These are phyloP conservation scores for Melospiza melodia DNA, from an alignment of 2,113 vertebrate species.

Conservation along the genomic window DNA sequence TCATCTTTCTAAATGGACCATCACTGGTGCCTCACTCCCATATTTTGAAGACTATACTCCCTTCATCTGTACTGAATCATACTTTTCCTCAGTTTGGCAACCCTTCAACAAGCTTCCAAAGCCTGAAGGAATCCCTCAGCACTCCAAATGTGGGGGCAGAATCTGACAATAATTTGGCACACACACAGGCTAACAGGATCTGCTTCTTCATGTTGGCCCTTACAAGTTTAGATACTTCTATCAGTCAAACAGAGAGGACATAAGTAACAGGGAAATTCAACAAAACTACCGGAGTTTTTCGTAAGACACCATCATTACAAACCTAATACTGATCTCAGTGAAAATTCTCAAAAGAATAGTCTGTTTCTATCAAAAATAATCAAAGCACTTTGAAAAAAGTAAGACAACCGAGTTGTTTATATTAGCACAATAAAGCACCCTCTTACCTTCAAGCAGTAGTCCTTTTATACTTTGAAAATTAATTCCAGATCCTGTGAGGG, in stretches of 20 bases:
- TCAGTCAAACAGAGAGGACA: neutral
- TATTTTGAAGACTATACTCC: neutral
- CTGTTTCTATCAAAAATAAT: neutral
- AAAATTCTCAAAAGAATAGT: neutral
- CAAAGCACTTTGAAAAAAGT: neutral
- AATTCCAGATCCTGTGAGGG: neutral
- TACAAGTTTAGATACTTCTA: neutral
- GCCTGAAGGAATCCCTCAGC: neutral
- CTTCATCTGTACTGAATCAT: neutral
- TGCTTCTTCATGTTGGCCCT: neutral
- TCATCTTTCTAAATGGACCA: slow-evolving; percentile 25
- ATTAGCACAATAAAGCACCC: neutral
- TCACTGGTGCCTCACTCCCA: neutral
- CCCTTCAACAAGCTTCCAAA: neutral
- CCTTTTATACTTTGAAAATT: neutral
- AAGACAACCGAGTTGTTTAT: neutral
- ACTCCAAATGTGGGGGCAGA: neutral
- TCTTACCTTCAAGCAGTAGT: neutral
- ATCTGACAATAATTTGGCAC: neutral
- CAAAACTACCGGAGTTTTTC: neutral
- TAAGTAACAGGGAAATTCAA: neutral
- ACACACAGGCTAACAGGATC: neutral
- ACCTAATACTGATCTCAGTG: neutral
- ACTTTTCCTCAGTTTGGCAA: neutral
- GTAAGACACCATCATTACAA: neutral